phyloP scores from a whole-genome alignment of 2,113 vertebrate species.

The Brachypteracias leptosomus region DNA sequence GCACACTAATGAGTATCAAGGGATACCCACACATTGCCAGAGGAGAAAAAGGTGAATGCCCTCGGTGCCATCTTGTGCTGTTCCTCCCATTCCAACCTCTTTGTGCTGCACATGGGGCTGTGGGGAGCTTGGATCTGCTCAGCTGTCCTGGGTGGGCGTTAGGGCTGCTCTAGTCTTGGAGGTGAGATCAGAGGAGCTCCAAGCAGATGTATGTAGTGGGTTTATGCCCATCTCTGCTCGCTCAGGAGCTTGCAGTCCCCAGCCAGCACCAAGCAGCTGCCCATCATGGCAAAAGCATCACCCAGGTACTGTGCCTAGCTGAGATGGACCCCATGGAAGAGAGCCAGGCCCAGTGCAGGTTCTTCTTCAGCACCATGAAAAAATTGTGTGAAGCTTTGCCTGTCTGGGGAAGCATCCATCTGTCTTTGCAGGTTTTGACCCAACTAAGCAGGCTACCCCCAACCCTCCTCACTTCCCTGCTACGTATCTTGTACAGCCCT shows the following conservation, averaged over 20 bases:
- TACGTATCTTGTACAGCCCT: fast-evolving
- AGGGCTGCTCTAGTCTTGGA: not conserved
- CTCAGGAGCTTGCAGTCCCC: not conserved
- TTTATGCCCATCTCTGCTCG: not conserved
- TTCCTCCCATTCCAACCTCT: not conserved
- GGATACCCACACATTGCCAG: not conserved
- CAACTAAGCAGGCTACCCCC: not conserved
- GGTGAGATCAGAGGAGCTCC: not conserved
- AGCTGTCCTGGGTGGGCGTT: not conserved
- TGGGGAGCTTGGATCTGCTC: not conserved
- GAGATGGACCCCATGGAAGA: not conserved
- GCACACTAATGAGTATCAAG: fast-evolving
- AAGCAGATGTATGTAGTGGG: not conserved
- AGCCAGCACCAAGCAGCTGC: not conserved
- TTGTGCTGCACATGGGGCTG: fast-evolving
- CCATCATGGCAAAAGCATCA: not conserved
- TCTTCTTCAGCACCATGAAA: fast-evolving
- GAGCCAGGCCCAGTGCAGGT: not conserved
- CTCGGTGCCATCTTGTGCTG: not conserved
- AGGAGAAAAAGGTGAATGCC: not conserved
- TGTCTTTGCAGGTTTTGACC: not conserved
- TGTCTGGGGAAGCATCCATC: not conserved
- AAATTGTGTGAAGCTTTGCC: not conserved
- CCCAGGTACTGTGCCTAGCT: not conserved
- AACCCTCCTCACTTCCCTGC: not conserved